Evolutionary conservation across 1,140 invertebrate genomes (phyloP), one percentile per base, ranked within the genome.

Genomic region (Cryptotermes secundus): DNA sequence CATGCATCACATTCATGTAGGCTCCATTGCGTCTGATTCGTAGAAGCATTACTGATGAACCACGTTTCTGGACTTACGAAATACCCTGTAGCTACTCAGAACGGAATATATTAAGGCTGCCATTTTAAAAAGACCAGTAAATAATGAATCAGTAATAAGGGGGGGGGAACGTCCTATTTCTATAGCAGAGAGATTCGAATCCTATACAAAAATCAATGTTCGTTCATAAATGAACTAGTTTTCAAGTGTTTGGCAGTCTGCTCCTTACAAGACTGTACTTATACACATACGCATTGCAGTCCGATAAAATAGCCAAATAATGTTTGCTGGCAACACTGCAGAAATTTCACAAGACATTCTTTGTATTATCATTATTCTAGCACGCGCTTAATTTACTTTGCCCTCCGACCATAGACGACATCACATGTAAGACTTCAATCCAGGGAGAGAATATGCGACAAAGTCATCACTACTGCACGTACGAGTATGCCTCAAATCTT

Each of bases 81-180:
- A n/a, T 19, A 42, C 53, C 12, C 53, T 59, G 53, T 59, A 59
- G 53, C 53, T 59, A 59, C n/a, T 12, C 19, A 9, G 14, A 72
- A 72, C n/a, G 7, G 26, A 72, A 72, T 72, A 31, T 14, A 72
- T 72, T 72, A 72, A 59, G 53, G 19, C 53, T 6, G 53, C 19
- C 53, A 59, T 59, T 59, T 7, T 14, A 72, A 72, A 72, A 72
- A 1, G n/a, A 31, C 26, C 59, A 72, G 59, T 72, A 31, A 72
- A 72, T 72, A 72, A 72, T 72, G 59, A 72, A 72, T 72, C n/a
- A 31, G 59, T 72, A 72, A 72, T 31, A 31, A 72, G n/a, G 59
- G n/a, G 14, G n/a, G 4, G 7, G 26, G 22, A 49, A 49, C 26
- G 16, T 14, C 7, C 59, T 42, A 42, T 42, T 59, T 59, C 53